Evolutionary conservation across 2,888 invertebrate genomes (phyloP).

Genomic region (Exephanes ischioxanthus): DNA sequence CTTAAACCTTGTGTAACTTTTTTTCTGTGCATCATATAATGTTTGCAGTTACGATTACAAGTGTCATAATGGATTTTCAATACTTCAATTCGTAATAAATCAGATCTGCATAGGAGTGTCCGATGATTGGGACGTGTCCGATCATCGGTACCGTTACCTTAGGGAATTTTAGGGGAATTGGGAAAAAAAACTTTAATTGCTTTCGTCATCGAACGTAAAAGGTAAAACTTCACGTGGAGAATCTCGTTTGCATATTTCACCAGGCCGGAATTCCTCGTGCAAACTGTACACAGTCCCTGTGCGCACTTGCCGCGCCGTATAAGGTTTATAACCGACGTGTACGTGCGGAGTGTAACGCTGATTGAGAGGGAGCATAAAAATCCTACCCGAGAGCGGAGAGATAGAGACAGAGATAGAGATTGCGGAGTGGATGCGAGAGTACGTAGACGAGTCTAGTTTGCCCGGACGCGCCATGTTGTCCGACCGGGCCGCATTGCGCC

Average conservation of each 20-base stretch:
- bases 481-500: constrained; percentile 83
- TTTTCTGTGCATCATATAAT: too few species aligned
- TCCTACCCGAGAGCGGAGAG: constrained; percentile 8
- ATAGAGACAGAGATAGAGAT: neutral
- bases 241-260: neutral
- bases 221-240: neutral
- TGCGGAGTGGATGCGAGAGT: constrained; percentile 56
- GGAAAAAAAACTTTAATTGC: neutral
- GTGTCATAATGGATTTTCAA: too few species aligned
- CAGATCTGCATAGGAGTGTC: too few species aligned
- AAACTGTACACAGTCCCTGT: neutral
- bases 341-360: constrained; percentile 30
- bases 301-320: neutral
- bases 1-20: too few species aligned
- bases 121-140: too few species aligned
- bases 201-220: neutral
- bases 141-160: too few species aligned
- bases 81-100: too few species aligned
- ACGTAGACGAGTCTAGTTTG: constrained; percentile 66
- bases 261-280: neutral
- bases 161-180: too few species aligned
- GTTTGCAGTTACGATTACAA: too few species aligned
- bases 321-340: constrained; percentile 16
- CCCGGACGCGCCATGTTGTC: constrained; percentile 81
- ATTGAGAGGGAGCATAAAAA: constrained; percentile 48